A percentile compares a stretch with the other conserved stretches of the same genome.
Conservation (phyloP, 2,113 vertebrate species). For the Lycaon pictus region DNA sequence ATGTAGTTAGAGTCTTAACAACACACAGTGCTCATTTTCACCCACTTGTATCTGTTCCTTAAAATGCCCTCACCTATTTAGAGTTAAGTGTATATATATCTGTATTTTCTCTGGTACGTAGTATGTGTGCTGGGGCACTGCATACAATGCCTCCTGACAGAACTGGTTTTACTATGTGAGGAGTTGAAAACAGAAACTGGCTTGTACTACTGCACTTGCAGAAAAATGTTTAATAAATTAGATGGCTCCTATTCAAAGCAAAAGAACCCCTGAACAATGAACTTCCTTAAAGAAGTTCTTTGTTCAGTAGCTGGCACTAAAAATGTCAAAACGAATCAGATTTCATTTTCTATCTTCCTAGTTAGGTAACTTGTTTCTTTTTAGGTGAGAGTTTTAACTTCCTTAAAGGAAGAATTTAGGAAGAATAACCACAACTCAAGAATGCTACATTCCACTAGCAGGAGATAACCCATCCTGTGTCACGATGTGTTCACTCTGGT, state of each 20-base stretch:
- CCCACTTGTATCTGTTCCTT: conserved; percentile 3
- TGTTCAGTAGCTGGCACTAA: conserved; percentile 76
- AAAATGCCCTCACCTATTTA: conserved; percentile 30
- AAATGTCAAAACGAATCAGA: conserved; percentile 66
- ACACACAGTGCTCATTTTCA: not conserved
- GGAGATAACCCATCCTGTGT: not conserved
- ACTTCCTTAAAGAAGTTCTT: conserved; percentile 70
- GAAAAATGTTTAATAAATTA: conserved; percentile 65
- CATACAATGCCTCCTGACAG: conserved; percentile 57
- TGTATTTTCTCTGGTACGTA: not conserved
- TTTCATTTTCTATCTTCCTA: conserved; percentile 70
- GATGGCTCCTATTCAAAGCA: conserved; percentile 45
- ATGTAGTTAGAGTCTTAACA: conserved; percentile 28
- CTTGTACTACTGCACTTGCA: not conserved
- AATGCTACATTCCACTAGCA: conserved; percentile 64
- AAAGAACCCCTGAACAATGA: conserved; percentile 40
- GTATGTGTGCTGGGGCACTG: conserved; percentile 29
- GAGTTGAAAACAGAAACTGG: conserved; percentile 63
- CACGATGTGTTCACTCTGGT: not conserved
- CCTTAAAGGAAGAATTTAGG: conserved; percentile 56
- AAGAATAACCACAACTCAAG: conserved; percentile 68
- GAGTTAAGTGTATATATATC: not conserved
- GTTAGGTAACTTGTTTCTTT: conserved; percentile 69
- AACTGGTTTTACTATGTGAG: conserved; percentile 60
- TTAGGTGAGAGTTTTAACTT: conserved; percentile 44